phyloP scores from a whole-genome alignment of 2,888 invertebrate species.

The Mechanitis mazaeus region DNA sequence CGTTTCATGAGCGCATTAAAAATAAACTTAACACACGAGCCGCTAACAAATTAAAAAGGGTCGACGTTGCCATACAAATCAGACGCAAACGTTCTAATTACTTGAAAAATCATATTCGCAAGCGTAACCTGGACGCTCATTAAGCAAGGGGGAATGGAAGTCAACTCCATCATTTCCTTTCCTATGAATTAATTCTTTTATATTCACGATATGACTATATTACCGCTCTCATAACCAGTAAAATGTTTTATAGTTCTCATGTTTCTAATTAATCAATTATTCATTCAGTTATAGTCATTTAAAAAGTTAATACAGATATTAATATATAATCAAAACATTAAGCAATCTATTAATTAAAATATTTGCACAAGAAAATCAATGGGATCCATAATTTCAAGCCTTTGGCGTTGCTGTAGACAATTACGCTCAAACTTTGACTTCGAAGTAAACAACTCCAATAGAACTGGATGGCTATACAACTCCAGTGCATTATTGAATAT shows the following conservation, averaged over 20 bases:
- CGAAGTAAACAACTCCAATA: conserved; percentile 6
- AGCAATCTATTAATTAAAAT: background rate
- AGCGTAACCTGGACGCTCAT: conserved; percentile 53
- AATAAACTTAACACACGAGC: conserved; percentile 34
- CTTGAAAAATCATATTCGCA: conserved; percentile 60
- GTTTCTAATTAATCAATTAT: background rate
- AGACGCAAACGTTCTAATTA: conserved; percentile 60
- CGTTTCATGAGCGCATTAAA: conserved; percentile 39
- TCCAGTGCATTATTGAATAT: conserved; percentile 1
- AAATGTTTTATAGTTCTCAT: background rate
- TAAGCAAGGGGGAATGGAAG: conserved; percentile 39
- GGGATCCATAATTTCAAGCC: conserved; percentile 2
- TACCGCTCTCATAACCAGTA: conserved; percentile 6
- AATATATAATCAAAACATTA: background rate
- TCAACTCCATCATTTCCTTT: conserved; percentile 28
- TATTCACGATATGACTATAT: conserved; percentile 13
- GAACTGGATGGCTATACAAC: conserved; percentile 2
- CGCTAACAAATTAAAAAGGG: conserved; percentile 54
- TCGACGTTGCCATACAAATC: conserved; percentile 48
- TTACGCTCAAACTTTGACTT: conserved; percentile 6
- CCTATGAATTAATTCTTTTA: conserved; percentile 23
- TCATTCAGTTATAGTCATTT: background rate
- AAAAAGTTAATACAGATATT: no score
- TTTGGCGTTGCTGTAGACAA: conserved; percentile 2
- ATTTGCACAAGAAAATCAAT: conserved; percentile 4